Conservation (phyloP, 2,113 vertebrate species). For the Butorides virescens region DNA sequence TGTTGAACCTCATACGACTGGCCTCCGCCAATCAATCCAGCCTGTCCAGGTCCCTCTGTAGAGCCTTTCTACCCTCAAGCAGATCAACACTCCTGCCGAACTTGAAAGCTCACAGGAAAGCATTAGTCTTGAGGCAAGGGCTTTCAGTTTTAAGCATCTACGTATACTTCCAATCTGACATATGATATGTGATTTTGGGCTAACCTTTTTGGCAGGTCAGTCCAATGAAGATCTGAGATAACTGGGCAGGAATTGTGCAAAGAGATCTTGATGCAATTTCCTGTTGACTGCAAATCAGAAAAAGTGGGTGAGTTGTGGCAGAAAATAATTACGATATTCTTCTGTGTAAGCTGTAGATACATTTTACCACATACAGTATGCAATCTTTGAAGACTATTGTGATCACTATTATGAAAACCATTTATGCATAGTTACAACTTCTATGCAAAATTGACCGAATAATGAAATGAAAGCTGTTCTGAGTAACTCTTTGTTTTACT, state of each 20-base stretch:
- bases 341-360: neutral
- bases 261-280: neutral
- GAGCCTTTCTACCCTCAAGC: neutral
- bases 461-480: constrained; percentile 58
- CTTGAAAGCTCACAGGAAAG: neutral
- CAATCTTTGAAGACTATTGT: neutral
- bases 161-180: neutral
- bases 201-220: neutral
- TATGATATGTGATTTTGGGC: neutral
- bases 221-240: neutral
- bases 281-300: neutral
- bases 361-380: neutral
- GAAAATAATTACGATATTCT: neutral
- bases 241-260: neutral
- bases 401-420: neutral
- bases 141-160: neutral
- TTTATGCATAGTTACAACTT: constrained; percentile 12
- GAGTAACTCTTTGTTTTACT: constrained; percentile 28
- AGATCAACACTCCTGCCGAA: neutral
- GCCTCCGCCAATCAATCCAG: neutral
- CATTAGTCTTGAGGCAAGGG: neutral
- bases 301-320: neutral
- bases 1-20: neutral
- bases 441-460: constrained; percentile 63
- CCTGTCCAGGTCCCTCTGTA: neutral